Conservation (phyloP, 2,888 invertebrate species). For the Ectobius pallidus region DNA sequence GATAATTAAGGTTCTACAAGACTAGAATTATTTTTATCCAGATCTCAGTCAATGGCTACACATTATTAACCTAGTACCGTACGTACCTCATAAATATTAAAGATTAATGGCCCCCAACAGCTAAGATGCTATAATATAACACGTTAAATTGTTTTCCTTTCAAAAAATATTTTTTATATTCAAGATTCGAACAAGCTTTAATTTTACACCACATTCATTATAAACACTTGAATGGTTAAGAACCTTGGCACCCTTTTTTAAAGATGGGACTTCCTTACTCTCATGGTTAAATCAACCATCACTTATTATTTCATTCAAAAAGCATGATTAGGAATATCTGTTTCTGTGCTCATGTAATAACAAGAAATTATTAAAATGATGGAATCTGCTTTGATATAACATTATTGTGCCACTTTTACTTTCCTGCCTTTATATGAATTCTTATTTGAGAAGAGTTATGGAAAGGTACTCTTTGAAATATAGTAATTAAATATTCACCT, state of each 20-base stretch:
- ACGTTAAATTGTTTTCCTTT: not conserved
- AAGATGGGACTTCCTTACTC: no score
- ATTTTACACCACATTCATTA: not conserved
- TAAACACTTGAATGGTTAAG: not conserved
- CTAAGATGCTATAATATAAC: not conserved
- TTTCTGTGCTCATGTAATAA: no score
- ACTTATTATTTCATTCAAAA: no score
- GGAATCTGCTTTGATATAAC: no score
- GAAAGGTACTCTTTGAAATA: no score
- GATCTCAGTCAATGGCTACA: not conserved
- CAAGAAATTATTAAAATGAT: no score
- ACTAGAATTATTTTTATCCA: not conserved
- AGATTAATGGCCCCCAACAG: not conserved
- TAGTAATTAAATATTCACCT: no score
- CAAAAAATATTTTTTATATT: not conserved
- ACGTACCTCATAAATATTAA: not conserved
- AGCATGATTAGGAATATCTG: no score
- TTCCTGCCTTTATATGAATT: no score
- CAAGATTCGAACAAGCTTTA: not conserved
- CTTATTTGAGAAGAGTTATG: no score
- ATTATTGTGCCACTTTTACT: no score
- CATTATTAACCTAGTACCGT: not conserved
- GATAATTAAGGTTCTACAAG: not conserved
- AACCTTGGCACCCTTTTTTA: constrained; percentile 13
- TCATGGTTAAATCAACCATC: no score